Evolutionary conservation across 1,140 invertebrate genomes (phyloP).

Genomic region (Danaus melanippus): DNA sequence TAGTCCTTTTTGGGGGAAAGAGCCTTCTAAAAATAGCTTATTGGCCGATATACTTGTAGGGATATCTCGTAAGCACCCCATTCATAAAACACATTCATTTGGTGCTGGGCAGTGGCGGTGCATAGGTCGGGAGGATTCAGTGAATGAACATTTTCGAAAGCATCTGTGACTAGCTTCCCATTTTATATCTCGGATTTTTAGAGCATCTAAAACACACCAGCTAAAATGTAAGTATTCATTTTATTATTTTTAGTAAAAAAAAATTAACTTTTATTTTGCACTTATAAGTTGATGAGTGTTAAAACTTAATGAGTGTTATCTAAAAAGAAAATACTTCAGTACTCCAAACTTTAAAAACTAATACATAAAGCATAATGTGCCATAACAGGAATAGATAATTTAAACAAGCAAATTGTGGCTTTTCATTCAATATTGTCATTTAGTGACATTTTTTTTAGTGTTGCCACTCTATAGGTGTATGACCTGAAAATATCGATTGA

Average conservation of each 20-base stretch:
- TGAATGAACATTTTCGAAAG: slow-evolving; percentile 24
- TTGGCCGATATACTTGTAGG: slow-evolving; percentile 43
- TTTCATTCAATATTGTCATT: no score
- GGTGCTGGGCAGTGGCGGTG: slow-evolving; percentile 41
- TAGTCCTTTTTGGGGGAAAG: slow-evolving; percentile 13
- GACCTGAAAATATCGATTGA: no score
- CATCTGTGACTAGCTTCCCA: slow-evolving; percentile 12
- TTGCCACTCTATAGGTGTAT: no score
- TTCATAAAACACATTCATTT: slow-evolving; percentile 67
- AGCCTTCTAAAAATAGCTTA: slow-evolving; percentile 53
- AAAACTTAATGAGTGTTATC: no score
- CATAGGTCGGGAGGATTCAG: slow-evolving; percentile 29
- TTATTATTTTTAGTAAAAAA: background rate
- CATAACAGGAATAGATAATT: no score
- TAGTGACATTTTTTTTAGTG: no score
- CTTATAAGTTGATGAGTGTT: no score
- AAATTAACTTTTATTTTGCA: no score
- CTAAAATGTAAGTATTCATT: slow-evolving; percentile 25
- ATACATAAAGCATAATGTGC: no score
- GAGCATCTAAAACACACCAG: slow-evolving; percentile 12
- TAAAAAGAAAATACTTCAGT: no score
- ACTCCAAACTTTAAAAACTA: no score
- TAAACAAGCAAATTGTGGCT: no score
- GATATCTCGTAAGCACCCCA: slow-evolving; percentile 52
- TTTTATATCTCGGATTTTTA: slow-evolving; percentile 11